A percentile compares a stretch with the other conserved stretches of the same genome.
These are phyloP conservation scores for Saturnia pavonia DNA, from an alignment of 2,888 invertebrate genomes.

Conservation along the genomic window DNA sequence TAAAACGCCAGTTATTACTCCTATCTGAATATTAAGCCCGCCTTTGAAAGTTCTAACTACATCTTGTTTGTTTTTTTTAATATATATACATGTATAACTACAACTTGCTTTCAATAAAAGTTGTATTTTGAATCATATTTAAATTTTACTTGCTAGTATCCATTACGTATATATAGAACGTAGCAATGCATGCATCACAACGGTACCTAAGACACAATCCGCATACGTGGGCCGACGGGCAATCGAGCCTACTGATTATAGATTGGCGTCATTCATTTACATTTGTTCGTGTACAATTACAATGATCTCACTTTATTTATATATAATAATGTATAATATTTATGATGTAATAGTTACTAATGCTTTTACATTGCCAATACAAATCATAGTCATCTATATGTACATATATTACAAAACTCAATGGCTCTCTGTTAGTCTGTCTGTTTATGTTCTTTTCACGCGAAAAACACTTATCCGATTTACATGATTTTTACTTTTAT, in stretches of 20 bases:
- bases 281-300: conserved; percentile 45
- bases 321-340: conserved; percentile 1
- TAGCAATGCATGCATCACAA: conserved; percentile 28
- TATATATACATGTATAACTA: neutral
- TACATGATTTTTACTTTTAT: too few relatives aligned
- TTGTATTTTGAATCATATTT: too few relatives aligned
- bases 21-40: too few relatives aligned
- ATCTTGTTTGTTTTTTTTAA: neutral
- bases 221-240: conserved; percentile 41
- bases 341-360: neutral
- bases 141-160: too few relatives aligned
- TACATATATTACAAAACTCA: too few relatives aligned
- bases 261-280: conserved; percentile 51
- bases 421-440: too few relatives aligned
- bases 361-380: neutral
- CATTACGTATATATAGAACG: neutral
- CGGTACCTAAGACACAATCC: conserved; percentile 38
- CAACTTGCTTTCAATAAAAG: too few relatives aligned
- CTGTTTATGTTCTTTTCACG: too few relatives aligned
- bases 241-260: conserved; percentile 33
- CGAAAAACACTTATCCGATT: too few relatives aligned
- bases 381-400: neutral
- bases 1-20: too few relatives aligned
- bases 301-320: neutral
- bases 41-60: neutral